phyloP scores from a whole-genome alignment of 1,140 invertebrate species.

The Oedothorax gibbosus region DNA sequence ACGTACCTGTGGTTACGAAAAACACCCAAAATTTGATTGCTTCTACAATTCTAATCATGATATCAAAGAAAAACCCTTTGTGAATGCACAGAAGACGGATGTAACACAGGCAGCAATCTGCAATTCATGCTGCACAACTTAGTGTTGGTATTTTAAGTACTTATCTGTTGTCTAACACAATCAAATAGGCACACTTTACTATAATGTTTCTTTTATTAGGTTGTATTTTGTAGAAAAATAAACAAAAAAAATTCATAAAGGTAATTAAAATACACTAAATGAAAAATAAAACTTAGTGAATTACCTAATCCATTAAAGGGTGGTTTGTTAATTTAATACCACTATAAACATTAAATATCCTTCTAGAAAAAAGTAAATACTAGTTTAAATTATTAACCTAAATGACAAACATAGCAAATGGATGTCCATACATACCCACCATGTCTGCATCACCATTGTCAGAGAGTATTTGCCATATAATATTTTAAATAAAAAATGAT shows the following conservation, averaged over 20 bases:
- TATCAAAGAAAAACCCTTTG: constrained; percentile 47
- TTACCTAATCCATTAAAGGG: too few species aligned
- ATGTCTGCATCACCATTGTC: too few species aligned
- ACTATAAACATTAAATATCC: background rate
- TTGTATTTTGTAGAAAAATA: constrained; percentile 28
- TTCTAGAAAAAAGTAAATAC: background rate
- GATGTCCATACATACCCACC: too few species aligned
- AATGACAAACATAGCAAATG: too few species aligned
- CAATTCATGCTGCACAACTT: constrained; percentile 20
- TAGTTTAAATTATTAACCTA: too few species aligned
- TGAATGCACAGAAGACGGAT: constrained; percentile 52
- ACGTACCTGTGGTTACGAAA: constrained; percentile 45
- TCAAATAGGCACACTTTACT: background rate
- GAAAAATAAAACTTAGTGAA: too few species aligned
- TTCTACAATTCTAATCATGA: constrained; percentile 48
- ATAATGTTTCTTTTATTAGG: background rate
- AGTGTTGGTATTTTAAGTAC: background rate
- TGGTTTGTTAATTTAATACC: background rate
- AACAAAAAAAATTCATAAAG: constrained; percentile 13
- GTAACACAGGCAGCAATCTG: constrained; percentile 25
- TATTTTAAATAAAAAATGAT: too few species aligned
- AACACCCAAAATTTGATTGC: constrained; percentile 38
- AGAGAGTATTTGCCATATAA: too few species aligned
- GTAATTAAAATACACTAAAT: too few species aligned
- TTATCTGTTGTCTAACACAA: background rate